These are phyloP conservation scores for Allacma fusca DNA, from an alignment of 2,888 invertebrate species.

Conservation along the genomic window DNA sequence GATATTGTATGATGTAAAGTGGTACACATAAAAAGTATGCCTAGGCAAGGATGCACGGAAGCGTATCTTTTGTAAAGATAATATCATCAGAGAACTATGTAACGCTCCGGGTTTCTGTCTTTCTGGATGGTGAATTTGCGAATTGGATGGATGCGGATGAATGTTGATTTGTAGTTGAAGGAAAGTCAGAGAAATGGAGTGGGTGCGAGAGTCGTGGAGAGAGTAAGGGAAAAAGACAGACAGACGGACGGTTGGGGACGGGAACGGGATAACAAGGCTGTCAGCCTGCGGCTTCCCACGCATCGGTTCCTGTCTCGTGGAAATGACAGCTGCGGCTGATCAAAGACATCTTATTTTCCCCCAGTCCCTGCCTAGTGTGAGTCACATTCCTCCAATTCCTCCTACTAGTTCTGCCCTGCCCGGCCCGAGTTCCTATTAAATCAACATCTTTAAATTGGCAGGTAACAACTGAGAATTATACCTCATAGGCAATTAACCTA, in stretches of 20 bases:
- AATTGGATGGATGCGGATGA: conserved; percentile 31
- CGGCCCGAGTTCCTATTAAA: background rate
- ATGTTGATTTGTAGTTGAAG: conserved; percentile 38
- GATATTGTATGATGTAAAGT: too few relatives aligned
- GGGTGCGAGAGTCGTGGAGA: background rate
- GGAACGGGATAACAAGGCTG: conserved; percentile 48
- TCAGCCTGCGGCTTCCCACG: conserved; percentile 48
- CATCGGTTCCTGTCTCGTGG: conserved; percentile 49
- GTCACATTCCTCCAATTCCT: background rate
- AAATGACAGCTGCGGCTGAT: conserved; percentile 52
- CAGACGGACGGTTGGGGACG: conserved; percentile 13
- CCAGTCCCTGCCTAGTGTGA: conserved; percentile 1
- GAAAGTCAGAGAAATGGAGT: conserved; percentile 5
- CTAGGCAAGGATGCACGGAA: too few relatives aligned
- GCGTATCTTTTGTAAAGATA: background rate
- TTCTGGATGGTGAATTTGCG: conserved; percentile 22
- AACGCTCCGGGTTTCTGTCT: background rate
- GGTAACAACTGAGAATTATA: conserved; percentile 1
- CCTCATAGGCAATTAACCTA: background rate
- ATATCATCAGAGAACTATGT: background rate
- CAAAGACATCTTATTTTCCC: conserved; percentile 46
- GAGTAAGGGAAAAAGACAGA: conserved; percentile 26
- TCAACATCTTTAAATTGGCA: background rate
- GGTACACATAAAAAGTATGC: too few relatives aligned
- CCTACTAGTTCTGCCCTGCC: background rate